Conservation (phyloP, 1,140 invertebrate genomes). For the Lerema accius region DNA sequence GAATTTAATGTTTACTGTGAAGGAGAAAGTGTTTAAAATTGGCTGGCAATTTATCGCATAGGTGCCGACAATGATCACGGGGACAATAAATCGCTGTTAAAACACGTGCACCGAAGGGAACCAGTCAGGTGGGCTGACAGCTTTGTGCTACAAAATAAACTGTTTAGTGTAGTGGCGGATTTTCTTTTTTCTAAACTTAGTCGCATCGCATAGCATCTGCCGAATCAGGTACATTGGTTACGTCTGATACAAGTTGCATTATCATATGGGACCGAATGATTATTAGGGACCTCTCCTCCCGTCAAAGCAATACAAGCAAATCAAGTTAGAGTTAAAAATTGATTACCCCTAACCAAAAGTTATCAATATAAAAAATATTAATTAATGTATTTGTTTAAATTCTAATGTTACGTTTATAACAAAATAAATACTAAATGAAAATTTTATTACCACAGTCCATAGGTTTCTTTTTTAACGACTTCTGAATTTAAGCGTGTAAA, state of each 20-base stretch:
- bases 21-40: constrained; percentile 50
- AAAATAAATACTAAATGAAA: too few species aligned
- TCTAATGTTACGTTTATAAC: too few species aligned
- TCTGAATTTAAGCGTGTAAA: too few species aligned
- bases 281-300: too few species aligned
- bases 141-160: constrained; percentile 54
- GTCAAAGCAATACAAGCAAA: too few species aligned
- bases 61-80: constrained; percentile 54
- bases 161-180: constrained; percentile 46
- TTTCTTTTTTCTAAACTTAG: constrained; percentile 35
- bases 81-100: constrained; percentile 61
- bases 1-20: constrained; percentile 50
- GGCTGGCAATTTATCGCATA: constrained; percentile 40
- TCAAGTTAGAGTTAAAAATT: too few species aligned
- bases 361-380: too few species aligned
- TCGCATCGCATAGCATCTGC: constrained; percentile 37
- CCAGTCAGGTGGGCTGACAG: constrained; percentile 64
- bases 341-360: too few species aligned
- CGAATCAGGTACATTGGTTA: constrained; percentile 17
- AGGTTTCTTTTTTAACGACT: too few species aligned
- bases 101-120: constrained; percentile 71
- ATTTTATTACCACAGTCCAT: too few species aligned
- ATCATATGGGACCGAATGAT: too few species aligned
- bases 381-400: too few species aligned
- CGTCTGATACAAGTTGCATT: not conserved